Conservation (phyloP, 2,113 vertebrate species). For the Polypterus senegalus region DNA sequence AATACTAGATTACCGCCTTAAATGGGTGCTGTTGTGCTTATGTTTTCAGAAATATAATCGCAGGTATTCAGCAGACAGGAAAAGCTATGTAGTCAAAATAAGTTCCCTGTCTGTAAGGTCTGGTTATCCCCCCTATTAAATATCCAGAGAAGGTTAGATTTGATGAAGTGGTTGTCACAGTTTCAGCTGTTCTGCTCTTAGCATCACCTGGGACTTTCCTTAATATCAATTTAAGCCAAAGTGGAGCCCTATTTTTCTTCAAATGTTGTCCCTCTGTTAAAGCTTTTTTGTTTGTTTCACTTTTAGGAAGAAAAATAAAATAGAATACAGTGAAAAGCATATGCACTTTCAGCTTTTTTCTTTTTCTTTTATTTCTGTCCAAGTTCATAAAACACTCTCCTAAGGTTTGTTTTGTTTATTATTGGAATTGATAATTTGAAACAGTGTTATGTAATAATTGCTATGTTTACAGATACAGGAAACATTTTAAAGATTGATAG, state of each 20-base stretch:
- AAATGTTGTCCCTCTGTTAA: neutral
- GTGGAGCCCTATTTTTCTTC: neutral
- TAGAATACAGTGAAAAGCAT: too few species aligned
- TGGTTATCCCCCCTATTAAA: neutral
- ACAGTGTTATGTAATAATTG: too few species aligned
- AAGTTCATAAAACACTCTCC: too few species aligned
- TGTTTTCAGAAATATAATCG: neutral
- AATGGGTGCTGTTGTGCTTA: neutral
- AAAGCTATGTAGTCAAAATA: neutral
- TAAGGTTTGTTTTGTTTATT: too few species aligned
- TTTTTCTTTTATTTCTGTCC: too few species aligned
- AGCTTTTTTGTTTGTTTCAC: too few species aligned
- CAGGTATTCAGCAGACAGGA: neutral
- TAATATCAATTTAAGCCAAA: neutral
- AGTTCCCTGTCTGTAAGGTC: neutral
- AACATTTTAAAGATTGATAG: too few species aligned
- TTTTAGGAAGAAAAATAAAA: too few species aligned
- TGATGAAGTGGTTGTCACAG: conserved; percentile 6
- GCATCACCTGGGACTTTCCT: neutral
- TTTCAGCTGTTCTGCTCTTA: conserved; percentile 8
- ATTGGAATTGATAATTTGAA: too few species aligned
- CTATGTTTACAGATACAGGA: too few species aligned
- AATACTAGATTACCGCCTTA: neutral
- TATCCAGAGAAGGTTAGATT: conserved; percentile 5
- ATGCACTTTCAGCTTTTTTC: too few species aligned